phyloP scores from a whole-genome alignment of 2,888 invertebrate species.

The Drosophila prostipennis region DNA sequence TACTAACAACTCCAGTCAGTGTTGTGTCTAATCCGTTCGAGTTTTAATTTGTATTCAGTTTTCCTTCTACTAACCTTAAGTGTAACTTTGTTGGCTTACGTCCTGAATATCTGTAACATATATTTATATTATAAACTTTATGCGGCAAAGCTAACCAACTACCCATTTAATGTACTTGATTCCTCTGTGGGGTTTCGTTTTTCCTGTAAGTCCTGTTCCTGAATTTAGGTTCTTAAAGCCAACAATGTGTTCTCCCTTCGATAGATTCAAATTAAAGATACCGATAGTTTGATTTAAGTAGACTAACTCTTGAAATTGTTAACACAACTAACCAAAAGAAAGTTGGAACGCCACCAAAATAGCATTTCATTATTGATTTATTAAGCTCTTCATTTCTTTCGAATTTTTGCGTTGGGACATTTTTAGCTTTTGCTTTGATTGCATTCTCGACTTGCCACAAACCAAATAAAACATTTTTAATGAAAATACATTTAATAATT shows the following conservation, averaged over 20 bases:
- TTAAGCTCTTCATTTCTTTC: constrained; percentile 10
- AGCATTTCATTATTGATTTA: constrained; percentile 24
- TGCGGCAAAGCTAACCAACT: constrained; percentile 1
- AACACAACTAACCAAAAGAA: constrained; percentile 22
- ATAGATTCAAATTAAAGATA: constrained; percentile 9
- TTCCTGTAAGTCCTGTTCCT: background rate
- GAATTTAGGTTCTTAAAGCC: constrained; percentile 14
- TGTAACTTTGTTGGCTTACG: constrained; percentile 40
- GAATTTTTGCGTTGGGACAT: constrained; percentile 8
- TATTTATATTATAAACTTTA: constrained; percentile 7
- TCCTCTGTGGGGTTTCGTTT: background rate
- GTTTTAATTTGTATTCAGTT: constrained; percentile 27
- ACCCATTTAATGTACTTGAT: background rate
- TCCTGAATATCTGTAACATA: constrained; percentile 23
- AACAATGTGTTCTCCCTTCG: constrained; percentile 27
- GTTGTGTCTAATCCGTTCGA: constrained; percentile 45
- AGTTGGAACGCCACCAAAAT: constrained; percentile 34
- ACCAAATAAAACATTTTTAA: constrained; percentile 39
- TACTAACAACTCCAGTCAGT: constrained; percentile 54
- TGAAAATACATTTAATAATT: constrained; percentile 54
- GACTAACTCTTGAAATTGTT: constrained; percentile 24
- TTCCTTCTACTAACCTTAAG: constrained; percentile 34
- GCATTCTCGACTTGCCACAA: constrained; percentile 49
- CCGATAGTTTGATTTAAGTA: constrained; percentile 22
- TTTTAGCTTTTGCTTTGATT: constrained; percentile 42